Conservation (phyloP, 2,888 invertebrate genomes). For the Drosophila putrida region DNA sequence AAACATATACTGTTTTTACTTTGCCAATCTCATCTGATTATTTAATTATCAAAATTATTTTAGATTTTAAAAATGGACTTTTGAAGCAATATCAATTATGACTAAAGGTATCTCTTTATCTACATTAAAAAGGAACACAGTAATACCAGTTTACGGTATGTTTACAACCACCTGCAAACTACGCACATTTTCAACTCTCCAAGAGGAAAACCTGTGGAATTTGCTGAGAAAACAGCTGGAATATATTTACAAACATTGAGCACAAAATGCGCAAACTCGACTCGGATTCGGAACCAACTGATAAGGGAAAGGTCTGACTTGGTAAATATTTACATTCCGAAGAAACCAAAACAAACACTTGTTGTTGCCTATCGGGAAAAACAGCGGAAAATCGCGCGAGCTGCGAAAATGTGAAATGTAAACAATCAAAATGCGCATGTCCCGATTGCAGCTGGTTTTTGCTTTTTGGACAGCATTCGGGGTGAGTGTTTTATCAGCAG, state of each 20-base stretch:
- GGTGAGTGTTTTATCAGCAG: constrained; percentile 50
- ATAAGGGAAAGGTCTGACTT: constrained; percentile 31
- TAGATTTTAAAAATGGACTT: no score
- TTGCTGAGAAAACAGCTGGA: constrained; percentile 54
- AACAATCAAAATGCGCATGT: constrained; percentile 72
- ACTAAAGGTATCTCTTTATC: no score
- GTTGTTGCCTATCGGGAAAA: constrained; percentile 46
- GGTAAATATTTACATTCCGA: constrained; percentile 65
- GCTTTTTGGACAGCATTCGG: constrained; percentile 26
- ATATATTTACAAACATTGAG: constrained; percentile 57
- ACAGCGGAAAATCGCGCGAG: constrained; percentile 34
- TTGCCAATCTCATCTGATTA: no score
- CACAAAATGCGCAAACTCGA: constrained; percentile 69
- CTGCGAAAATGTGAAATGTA: constrained; percentile 46
- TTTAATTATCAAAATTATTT: no score
- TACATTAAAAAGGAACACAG: neutral
- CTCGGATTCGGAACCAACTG: constrained; percentile 18
- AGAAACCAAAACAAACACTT: constrained; percentile 74
- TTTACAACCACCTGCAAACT: constrained; percentile 7
- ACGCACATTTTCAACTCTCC: constrained; percentile 25
- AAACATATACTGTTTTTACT: no score
- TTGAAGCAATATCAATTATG: no score
- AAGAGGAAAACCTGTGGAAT: constrained; percentile 54
- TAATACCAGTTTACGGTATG: constrained; percentile 28
- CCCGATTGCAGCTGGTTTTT: constrained; percentile 62